A percentile compares a stretch with the other conserved stretches of the same genome.
Evolutionary conservation across 2,113 vertebrate species (phyloP).

Genomic region (Trochalopteron elliotii): DNA sequence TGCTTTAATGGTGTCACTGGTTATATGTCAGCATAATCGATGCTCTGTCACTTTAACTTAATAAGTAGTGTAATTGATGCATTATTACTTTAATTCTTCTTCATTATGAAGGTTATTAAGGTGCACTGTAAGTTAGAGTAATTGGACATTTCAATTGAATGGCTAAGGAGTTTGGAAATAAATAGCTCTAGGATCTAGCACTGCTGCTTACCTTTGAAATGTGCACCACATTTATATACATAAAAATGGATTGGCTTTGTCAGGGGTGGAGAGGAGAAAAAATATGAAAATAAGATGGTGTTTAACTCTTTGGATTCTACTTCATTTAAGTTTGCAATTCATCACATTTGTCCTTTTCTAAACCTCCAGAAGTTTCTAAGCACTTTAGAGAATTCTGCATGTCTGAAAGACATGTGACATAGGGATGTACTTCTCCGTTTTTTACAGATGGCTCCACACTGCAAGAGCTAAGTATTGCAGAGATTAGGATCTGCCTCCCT

Average conservation of each 20-base stretch:
- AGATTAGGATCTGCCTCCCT: background rate
- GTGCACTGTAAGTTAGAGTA: background rate
- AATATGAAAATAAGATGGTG: background rate
- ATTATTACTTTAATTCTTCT: constrained; percentile 30
- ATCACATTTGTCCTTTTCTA: background rate
- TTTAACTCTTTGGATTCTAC: background rate
- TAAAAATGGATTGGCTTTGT: background rate
- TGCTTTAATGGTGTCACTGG: background rate
- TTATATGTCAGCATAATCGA: background rate
- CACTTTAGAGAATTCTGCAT: background rate
- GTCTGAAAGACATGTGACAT: background rate
- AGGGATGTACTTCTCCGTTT: background rate
- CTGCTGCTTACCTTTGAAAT: background rate
- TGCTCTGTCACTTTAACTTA: background rate
- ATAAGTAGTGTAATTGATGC: background rate
- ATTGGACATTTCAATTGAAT: background rate
- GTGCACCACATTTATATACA: background rate
- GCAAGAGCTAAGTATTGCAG: background rate
- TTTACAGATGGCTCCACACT: background rate
- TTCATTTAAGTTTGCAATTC: background rate
- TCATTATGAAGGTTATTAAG: constrained; percentile 6
- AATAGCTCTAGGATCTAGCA: background rate
- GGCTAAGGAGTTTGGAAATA: background rate
- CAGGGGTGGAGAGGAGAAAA: background rate
- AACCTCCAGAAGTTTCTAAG: background rate